These are phyloP conservation scores for Novumbra hubbsi DNA, from an alignment of 2,797 vertebrate species.

Conservation along the genomic window DNA sequence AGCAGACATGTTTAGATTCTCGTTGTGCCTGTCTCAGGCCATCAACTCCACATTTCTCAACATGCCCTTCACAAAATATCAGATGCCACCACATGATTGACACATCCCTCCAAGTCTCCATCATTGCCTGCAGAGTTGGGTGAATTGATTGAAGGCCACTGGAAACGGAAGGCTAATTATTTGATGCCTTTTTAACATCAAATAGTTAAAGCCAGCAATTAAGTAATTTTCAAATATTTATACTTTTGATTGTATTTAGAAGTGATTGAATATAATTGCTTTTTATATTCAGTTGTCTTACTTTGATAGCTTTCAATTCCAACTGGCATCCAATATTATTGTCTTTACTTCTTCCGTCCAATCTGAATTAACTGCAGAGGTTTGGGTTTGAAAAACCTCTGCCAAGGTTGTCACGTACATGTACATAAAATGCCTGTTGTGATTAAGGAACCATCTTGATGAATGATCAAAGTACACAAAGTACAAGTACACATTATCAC, in stretches of 20 bases:
- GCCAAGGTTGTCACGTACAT: not conserved
- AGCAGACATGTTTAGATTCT: slow-evolving; percentile 13
- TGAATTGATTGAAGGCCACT: not conserved
- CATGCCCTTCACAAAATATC: slow-evolving; percentile 8
- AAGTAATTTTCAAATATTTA: not conserved
- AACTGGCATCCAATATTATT: not conserved
- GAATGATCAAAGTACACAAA: too few species aligned
- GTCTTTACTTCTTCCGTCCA: not conserved
- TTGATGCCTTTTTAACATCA: too few species aligned
- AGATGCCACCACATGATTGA: not conserved
- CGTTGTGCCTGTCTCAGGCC: not conserved
- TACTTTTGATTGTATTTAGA: not conserved
- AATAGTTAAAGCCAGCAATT: not conserved
- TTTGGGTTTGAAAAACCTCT: not conserved
- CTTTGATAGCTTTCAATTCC: not conserved
- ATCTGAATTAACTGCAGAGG: not conserved
- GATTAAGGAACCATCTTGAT: not conserved
- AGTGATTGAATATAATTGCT: not conserved
- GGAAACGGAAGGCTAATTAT: too few species aligned
- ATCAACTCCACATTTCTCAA: slow-evolving; percentile 5
- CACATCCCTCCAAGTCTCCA: not conserved
- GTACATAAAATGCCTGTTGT: not conserved
- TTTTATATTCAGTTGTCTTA: not conserved
- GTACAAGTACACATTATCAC: too few species aligned
- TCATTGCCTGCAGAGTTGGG: not conserved